Percentiles rank a stretch among this genome's conserved stretches.
These are phyloP conservation scores for Rhineura floridana DNA, from an alignment of 2,113 vertebrate genomes.

Conservation along the genomic window DNA sequence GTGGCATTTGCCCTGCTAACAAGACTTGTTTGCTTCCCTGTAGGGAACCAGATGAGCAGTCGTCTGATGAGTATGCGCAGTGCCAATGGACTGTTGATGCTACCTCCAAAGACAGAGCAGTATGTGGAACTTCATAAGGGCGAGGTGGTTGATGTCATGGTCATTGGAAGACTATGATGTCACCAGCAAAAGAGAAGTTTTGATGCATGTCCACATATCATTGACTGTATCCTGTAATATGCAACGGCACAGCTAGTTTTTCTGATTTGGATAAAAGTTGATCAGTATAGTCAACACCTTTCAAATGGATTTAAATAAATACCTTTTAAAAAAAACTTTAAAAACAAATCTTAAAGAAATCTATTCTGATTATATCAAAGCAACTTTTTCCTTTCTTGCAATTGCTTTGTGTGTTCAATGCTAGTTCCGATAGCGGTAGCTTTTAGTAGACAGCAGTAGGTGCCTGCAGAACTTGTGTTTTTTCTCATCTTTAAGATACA, in stretches of 20 bases:
- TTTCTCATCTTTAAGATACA: conserved; percentile 96
- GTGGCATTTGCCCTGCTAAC: conserved; percentile 31
- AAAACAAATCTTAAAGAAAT: conserved; percentile 95
- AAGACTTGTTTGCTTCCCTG: conserved; percentile 20
- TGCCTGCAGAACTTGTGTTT: conserved; percentile 98
- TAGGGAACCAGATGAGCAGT: conserved; percentile 99
- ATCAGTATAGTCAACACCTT: conserved; percentile 99
- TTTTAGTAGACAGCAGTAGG: conserved; percentile 99
- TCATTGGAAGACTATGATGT: conserved; percentile 99
- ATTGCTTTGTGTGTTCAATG: conserved; percentile 99
- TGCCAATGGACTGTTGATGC: conserved; percentile 98
- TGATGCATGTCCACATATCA: conserved; percentile 99
- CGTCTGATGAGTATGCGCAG: conserved; percentile 99
- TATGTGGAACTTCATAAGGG: conserved; percentile 99
- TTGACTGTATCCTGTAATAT: conserved; percentile 99
- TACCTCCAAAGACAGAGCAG: conserved; percentile 99
- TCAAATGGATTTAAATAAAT: conserved; percentile 93
- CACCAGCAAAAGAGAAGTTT: conserved; percentile 85
- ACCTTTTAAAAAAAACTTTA: conserved; percentile 97
- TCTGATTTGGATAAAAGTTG: conserved; percentile 98
- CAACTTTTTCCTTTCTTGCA: conserved; percentile 99
- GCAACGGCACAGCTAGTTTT: conserved; percentile 99
- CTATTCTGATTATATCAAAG: conserved; percentile 99
- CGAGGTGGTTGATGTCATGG: conserved; percentile 99
- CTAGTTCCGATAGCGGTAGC: conserved; percentile 99